Evolutionary conservation across 2,888 invertebrate species (phyloP).

Genomic region (Ormyrus pomaceus): DNA sequence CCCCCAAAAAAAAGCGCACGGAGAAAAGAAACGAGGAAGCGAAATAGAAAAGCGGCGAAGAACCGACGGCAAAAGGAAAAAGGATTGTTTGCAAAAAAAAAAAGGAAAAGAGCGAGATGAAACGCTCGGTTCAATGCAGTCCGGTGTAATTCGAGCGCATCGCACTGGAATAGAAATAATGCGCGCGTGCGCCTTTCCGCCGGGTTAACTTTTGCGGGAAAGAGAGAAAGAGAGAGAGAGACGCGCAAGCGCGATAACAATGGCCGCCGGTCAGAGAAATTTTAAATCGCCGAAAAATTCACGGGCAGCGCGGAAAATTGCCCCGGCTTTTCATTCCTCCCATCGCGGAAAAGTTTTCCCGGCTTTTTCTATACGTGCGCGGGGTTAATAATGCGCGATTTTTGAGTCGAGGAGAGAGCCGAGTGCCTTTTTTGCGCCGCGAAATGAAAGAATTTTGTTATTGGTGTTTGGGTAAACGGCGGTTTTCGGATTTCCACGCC

Average conservation of each 20-base stretch:
- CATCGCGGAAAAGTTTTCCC: too few species aligned
- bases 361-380: too few species aligned
- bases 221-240: slow-evolving; percentile 11
- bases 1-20: not conserved
- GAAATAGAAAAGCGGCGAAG: not conserved
- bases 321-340: too few species aligned
- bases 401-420: too few species aligned
- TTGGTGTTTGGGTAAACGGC: too few species aligned
- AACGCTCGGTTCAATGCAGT: slow-evolving; percentile 25
- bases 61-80: not conserved
- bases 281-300: not conserved
- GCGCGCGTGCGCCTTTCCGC: slow-evolving; percentile 40
- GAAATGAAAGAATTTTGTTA: too few species aligned
- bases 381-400: too few species aligned
- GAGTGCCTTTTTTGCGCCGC: too few species aligned
- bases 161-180: slow-evolving; percentile 45
- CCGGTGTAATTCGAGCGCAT: slow-evolving; percentile 43
- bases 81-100: not conserved
- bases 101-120: not conserved
- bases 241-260: slow-evolving; percentile 4
- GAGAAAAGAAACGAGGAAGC: slow-evolving; percentile 1
- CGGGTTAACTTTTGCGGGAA: slow-evolving; percentile 36
- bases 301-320: not conserved
- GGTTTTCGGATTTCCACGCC: too few species aligned
- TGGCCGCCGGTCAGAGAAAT: not conserved